phyloP scores from a whole-genome alignment of 2,888 invertebrate genomes.

The Dinocampus coccinellae region DNA sequence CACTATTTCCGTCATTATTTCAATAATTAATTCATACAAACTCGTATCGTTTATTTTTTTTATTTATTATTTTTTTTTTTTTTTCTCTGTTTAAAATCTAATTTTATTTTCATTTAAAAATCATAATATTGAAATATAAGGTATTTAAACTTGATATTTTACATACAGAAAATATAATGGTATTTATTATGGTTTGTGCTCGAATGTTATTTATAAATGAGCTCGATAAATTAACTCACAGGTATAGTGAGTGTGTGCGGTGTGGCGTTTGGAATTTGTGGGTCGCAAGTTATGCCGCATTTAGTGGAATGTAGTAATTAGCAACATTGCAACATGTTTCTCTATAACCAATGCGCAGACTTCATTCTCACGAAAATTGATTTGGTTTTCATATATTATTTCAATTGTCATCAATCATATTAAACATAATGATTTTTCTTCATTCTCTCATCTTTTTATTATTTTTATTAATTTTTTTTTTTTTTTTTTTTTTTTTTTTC shows the following conservation, averaged over 20 bases:
- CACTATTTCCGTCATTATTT: no score
- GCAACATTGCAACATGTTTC: constrained; percentile 60
- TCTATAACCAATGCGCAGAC: constrained; percentile 22
- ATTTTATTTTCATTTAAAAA: neutral
- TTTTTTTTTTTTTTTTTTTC: neutral
- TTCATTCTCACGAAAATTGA: constrained; percentile 14
- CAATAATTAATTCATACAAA: constrained; percentile 34
- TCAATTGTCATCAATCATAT: neutral
- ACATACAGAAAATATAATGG: neutral
- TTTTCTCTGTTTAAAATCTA: no score
- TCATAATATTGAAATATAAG: neutral
- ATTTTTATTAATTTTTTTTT: neutral
- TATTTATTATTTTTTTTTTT: no score
- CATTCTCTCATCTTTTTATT: no score
- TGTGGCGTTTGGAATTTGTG: constrained; percentile 59
- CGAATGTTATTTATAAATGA: constrained; percentile 28
- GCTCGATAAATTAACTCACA: constrained; percentile 40
- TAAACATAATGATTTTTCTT: no score
- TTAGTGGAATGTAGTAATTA: constrained; percentile 68
- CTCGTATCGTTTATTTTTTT: no score
- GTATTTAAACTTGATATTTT: neutral
- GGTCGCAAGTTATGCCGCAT: constrained; percentile 66
- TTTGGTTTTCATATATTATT: neutral
- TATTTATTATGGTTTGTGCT: constrained; percentile 16
- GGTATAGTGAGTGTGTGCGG: constrained; percentile 33